Evolutionary conservation across 2,888 invertebrate species (phyloP).

Genomic region (Allygus modestus): DNA sequence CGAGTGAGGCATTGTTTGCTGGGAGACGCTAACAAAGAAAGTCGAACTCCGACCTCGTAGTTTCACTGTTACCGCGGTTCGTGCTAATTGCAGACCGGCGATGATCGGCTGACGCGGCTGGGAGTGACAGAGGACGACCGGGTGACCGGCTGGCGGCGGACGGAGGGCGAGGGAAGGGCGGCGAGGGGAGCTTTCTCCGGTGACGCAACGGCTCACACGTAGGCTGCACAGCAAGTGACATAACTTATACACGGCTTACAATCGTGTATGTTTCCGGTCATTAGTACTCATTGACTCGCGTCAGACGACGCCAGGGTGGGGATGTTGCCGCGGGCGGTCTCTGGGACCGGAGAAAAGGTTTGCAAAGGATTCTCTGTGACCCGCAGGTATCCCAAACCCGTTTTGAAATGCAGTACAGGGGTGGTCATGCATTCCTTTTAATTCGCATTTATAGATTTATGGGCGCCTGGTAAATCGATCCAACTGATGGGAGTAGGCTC

Average conservation of each 20-base stretch:
- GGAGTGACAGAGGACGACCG: not conserved
- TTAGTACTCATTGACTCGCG: constrained; percentile 17
- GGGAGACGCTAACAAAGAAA: constrained; percentile 36
- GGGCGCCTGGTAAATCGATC: too few relatives aligned
- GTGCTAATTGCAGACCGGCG: constrained; percentile 27
- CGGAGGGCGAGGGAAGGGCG: not conserved
- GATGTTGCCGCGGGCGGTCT: too few relatives aligned
- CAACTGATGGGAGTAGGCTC: too few relatives aligned
- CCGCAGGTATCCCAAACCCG: too few relatives aligned
- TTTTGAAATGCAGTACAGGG: too few relatives aligned
- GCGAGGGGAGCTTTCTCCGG: constrained; percentile 43
- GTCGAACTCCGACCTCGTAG: constrained; percentile 30
- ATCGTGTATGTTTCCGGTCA: not conserved
- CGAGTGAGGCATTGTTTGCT: not conserved
- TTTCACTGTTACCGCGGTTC: constrained; percentile 47
- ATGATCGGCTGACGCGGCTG: not conserved
- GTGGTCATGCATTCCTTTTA: too few relatives aligned
- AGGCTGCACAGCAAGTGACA: constrained; percentile 43
- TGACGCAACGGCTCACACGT: not conserved
- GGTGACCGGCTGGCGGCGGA: not conserved
- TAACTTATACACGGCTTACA: constrained; percentile 24
- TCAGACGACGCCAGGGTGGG: not conserved
- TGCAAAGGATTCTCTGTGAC: too few relatives aligned
- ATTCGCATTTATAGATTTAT: too few relatives aligned
- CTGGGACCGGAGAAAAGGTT: too few relatives aligned